Percentiles rank a stretch among this genome's conserved stretches.
Conservation (phyloP, 2,797 vertebrate species). For the Sibirionetta formosa region DNA sequence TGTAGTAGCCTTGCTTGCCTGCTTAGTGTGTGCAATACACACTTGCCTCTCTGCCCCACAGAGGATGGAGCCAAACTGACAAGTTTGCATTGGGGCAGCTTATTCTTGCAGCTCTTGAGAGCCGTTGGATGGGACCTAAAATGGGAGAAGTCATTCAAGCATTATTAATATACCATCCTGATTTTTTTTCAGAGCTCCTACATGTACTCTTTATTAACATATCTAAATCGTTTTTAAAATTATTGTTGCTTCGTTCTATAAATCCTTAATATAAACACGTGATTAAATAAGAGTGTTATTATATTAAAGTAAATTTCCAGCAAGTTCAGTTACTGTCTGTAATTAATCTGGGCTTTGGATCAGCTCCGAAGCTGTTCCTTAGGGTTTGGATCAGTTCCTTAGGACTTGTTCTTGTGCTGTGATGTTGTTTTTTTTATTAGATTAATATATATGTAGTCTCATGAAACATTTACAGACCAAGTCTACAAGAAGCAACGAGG, state of each 20-base stretch:
- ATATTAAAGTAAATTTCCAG: not conserved
- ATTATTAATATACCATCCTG: not conserved
- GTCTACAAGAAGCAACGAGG: not conserved
- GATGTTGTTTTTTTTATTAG: constrained; percentile 8
- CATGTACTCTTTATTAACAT: not conserved
- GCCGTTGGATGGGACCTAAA: not conserved
- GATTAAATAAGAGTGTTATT: not conserved
- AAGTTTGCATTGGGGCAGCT: not conserved
- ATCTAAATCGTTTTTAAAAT: not conserved
- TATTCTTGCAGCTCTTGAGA: not conserved
- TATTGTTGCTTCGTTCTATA: not conserved
- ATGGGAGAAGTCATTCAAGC: not conserved
- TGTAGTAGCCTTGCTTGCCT: not conserved
- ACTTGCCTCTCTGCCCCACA: not conserved
- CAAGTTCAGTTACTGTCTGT: not conserved
- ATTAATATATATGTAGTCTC: constrained; percentile 4
- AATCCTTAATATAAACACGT: not conserved
- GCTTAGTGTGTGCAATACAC: not conserved
- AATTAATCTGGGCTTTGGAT: constrained; percentile 12
- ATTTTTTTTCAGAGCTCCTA: not conserved
- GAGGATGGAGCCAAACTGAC: not conserved
- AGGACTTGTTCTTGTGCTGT: constrained; percentile 10
- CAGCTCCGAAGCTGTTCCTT: accelerated
- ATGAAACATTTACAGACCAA: constrained; percentile 14
- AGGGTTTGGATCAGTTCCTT: not conserved